Evolutionary conservation across 2,888 invertebrate species (phyloP), one percentile per base, ranked within the genome.

Genomic region (Sphecodes monilicornis): DNA sequence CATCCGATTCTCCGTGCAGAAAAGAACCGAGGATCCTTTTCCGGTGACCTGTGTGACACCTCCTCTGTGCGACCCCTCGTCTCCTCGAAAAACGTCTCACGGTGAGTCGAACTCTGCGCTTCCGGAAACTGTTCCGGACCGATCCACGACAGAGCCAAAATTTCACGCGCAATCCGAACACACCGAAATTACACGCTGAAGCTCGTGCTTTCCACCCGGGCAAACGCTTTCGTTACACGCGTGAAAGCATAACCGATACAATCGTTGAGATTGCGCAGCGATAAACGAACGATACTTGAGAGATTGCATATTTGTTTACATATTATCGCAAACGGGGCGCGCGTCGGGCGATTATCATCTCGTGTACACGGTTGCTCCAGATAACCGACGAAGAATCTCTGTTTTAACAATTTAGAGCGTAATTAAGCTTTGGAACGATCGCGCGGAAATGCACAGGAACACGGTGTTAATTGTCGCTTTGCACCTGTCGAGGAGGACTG

Each of bases 331-430:
- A 29, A 6, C 29, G 60, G 26, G 6, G 16, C 16, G 29, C 60
- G 16, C 16, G 68, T 60, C 75, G 39, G 26, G 54, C 57, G 32
- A 68, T 76, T 76, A 54, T 54, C 22, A 39, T 50, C 54, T 8
- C n/a, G 50, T 6, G 8, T 3, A 46, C 6, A 1, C 18, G 18
- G 6, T 18, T 0, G 46, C 46, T 18, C 5, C 3, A 18, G 22
- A 50, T 8, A 50, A 50, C n/a, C n/a, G n/a, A n/a, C n/a, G n/a
- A n/a, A n/a, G n/a, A n/a, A n/a, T n/a, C n/a, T n/a, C n/a, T n/a
- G n/a, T n/a, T n/a, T n/a, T n/a, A n/a, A n/a, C n/a, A n/a, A n/a
- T n/a, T n/a, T n/a, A n/a, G n/a, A n/a, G n/a, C n/a, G n/a, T n/a
- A n/a, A n/a, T n/a, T n/a, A n/a, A n/a, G n/a, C n/a, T n/a, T n/a